A percentile compares a stretch with the other conserved stretches of the same genome.
These are phyloP conservation scores for Alosa sapidissima DNA, from an alignment of 2,797 vertebrate genomes.

Conservation along the genomic window DNA sequence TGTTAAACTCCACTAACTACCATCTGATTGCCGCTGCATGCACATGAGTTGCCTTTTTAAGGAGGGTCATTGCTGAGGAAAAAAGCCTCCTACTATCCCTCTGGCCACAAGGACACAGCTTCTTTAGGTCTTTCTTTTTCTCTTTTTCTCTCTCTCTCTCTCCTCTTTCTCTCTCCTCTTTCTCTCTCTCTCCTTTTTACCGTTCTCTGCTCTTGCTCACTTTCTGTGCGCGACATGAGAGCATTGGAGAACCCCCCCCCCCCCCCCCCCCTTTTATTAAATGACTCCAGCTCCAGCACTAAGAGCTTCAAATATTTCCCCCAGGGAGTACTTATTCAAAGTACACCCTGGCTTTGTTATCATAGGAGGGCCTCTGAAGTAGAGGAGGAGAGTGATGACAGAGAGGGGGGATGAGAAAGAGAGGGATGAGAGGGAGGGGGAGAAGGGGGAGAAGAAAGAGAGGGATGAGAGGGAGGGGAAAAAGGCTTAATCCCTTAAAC, in stretches of 20 bases:
- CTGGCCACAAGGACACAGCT: background rate
- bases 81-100: conserved; percentile 63
- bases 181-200: background rate
- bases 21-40: conserved; percentile 27
- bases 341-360: conserved; percentile 66
- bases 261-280: conserved; percentile 56
- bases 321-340: conserved; percentile 67
- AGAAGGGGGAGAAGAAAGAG: background rate
- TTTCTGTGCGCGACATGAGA: background rate
- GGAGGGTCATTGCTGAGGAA: conserved; percentile 61
- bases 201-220: background rate
- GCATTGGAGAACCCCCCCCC: background rate
- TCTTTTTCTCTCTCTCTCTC: conserved; percentile 48
- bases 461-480: conserved; percentile 28
- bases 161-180: background rate
- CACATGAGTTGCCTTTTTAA: conserved; percentile 67
- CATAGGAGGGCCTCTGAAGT: conserved; percentile 58
- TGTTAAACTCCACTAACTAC: background rate
- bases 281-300: conserved; percentile 45
- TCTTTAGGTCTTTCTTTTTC: conserved; percentile 33
- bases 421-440: background rate
- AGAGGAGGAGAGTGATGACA: background rate
- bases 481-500: conserved; percentile 70
- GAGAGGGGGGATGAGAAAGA: background rate
- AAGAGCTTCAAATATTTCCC: conserved; percentile 71